Percentiles rank a stretch among this genome's conserved stretches.
Evolutionary conservation across 2,888 invertebrate genomes (phyloP).

Genomic region (Archaeoteleia sp.): DNA sequence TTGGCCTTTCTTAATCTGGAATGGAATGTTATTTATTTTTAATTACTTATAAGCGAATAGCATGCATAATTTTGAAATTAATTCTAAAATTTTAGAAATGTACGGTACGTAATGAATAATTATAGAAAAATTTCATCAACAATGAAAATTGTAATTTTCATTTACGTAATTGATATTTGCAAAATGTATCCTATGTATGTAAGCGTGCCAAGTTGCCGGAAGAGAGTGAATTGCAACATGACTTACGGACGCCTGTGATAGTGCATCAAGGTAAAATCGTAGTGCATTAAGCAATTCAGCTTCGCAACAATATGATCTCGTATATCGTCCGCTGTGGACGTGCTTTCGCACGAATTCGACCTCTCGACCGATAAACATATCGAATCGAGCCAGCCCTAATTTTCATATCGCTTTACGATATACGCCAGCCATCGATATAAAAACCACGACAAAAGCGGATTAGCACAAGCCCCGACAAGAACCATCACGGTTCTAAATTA

Average conservation of each 20-base stretch:
- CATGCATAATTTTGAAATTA: no score
- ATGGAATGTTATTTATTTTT: no score
- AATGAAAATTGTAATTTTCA: no score
- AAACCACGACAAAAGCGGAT: constrained; percentile 28
- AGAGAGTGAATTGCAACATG: constrained; percentile 51
- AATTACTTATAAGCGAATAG: no score
- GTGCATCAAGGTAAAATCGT: constrained; percentile 49
- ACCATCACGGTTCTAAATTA: constrained; percentile 31
- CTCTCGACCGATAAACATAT: constrained; percentile 51
- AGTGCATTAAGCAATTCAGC: constrained; percentile 51
- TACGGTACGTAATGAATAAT: no score
- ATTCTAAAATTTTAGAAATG: background rate
- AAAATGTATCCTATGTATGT: constrained; percentile 15
- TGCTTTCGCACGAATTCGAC: constrained; percentile 51
- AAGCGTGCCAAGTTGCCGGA: constrained; percentile 38
- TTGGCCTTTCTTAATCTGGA: no score
- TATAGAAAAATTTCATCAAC: no score
- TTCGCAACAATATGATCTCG: constrained; percentile 54
- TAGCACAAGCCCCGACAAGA: constrained; percentile 31
- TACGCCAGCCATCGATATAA: constrained; percentile 24
- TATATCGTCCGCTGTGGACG: constrained; percentile 47
- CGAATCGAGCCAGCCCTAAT: constrained; percentile 52
- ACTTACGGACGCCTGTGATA: constrained; percentile 52
- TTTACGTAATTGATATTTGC: constrained; percentile 25
- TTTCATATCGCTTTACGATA: constrained; percentile 44